A percentile compares a stretch with the other conserved stretches of the same genome.
These are phyloP conservation scores for Eriocheir sinensis DNA, from an alignment of 1,140 invertebrate genomes.

Conservation along the genomic window DNA sequence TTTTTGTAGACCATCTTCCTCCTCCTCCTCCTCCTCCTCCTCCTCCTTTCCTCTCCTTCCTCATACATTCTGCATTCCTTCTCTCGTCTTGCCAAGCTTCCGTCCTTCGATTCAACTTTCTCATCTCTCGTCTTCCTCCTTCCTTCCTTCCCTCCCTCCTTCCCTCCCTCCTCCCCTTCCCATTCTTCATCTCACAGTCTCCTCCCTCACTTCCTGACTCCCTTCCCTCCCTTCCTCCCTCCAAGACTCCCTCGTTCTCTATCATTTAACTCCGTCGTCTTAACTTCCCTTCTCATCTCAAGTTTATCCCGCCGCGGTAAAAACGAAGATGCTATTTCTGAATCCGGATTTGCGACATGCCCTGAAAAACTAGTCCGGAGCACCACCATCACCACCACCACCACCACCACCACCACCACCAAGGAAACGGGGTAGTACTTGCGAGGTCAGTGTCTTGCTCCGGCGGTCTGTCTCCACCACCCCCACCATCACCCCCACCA, in stretches of 20 bases:
- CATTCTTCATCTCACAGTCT: not conserved
- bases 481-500: too few relatives aligned
- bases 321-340: too few relatives aligned
- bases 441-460: not conserved
- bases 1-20: not conserved
- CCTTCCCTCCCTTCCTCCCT: not conserved
- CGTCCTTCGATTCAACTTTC: not conserved
- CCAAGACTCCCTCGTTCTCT: not conserved
- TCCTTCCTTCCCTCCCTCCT: not conserved
- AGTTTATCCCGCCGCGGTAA: not conserved
- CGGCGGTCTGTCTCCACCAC: too few relatives aligned
- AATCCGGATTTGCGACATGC: too few relatives aligned
- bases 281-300: not conserved
- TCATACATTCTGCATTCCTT: not conserved
- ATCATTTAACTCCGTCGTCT: not conserved
- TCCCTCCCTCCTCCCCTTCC: not conserved
- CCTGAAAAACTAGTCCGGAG: too few relatives aligned
- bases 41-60: not conserved
- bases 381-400: too few relatives aligned
- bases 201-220: not conserved
- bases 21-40: not conserved
- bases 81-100: not conserved
- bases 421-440: too few relatives aligned
- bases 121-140: not conserved
- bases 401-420: too few relatives aligned